Conservation (phyloP, 2,888 invertebrate species). For the Seladonia tumulorum region DNA sequence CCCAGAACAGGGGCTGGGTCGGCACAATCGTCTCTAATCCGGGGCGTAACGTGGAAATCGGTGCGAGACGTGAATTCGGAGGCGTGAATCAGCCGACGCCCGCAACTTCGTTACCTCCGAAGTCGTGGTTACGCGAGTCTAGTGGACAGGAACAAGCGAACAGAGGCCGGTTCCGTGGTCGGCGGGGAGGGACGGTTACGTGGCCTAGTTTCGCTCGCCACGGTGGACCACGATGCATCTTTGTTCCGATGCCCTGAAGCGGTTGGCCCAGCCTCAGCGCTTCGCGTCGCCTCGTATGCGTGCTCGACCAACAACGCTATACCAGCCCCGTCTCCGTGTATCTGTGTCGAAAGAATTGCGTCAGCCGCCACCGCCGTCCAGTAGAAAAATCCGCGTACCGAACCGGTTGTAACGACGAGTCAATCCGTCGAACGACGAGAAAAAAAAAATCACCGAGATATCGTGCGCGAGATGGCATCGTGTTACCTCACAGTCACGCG, state of each 20-base stretch:
- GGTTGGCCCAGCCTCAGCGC: conserved; percentile 19
- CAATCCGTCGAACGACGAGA: conserved; percentile 41
- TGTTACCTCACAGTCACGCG: conserved; percentile 44
- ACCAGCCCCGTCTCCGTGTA: neutral
- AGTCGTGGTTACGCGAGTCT: conserved; percentile 40
- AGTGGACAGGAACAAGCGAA: conserved; percentile 33
- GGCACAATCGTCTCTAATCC: conserved; percentile 6
- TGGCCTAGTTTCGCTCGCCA: conserved; percentile 68
- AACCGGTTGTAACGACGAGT: conserved; percentile 72
- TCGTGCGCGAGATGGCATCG: conserved; percentile 52
- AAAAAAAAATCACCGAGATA: conserved; percentile 45
- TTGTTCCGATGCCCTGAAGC: conserved; percentile 56
- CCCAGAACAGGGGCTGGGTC: conserved; percentile 4
- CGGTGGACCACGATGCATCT: conserved; percentile 69
- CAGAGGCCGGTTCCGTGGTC: conserved; percentile 25
- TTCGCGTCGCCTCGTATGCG: conserved; percentile 6
- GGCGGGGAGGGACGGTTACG: conserved; percentile 55
- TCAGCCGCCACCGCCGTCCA: conserved; percentile 39
- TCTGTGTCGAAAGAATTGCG: conserved; percentile 64
- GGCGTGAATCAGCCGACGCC: conserved; percentile 31
- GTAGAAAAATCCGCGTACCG: conserved; percentile 62
- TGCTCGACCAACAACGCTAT: neutral
- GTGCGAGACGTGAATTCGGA: conserved; percentile 19
- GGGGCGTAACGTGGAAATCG: conserved; percentile 24
- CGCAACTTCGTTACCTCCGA: conserved; percentile 43